phyloP scores from a whole-genome alignment of 2,113 vertebrate species.

The Lamprotornis superbus region DNA sequence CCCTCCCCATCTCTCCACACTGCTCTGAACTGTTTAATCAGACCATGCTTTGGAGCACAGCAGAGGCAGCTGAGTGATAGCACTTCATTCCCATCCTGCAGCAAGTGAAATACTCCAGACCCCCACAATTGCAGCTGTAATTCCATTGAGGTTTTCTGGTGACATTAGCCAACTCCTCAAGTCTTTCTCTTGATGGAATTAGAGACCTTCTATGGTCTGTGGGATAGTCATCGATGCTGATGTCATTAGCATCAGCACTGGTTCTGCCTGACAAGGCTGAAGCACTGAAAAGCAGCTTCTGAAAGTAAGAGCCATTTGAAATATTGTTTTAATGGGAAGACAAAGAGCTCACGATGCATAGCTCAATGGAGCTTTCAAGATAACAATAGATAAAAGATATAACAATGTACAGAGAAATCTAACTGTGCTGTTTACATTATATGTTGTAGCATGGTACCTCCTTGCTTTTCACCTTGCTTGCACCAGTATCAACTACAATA shows the following conservation, averaged over 20 bases:
- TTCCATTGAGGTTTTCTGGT: constrained; percentile 43
- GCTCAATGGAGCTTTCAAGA: not conserved
- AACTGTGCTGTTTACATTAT: not conserved
- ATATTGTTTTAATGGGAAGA: not conserved
- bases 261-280: not conserved
- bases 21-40: not conserved
- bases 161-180: constrained; percentile 55
- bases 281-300: constrained; percentile 36
- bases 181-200: constrained; percentile 57
- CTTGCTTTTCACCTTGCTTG: not conserved
- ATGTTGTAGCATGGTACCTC: not conserved
- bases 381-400: not conserved
- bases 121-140: not conserved
- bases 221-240: constrained; percentile 42
- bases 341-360: not conserved
- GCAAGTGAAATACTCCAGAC: not conserved
- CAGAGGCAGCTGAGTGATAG: not conserved
- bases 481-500: not conserved
- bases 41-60: not conserved
- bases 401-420: not conserved
- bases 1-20: not conserved
- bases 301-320: constrained; percentile 38
- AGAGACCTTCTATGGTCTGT: constrained; percentile 48
- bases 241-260: constrained; percentile 34
- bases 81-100: not conserved